Evolutionary conservation across 2,113 vertebrate species (phyloP).

Genomic region (Ochotona curzoniae): DNA sequence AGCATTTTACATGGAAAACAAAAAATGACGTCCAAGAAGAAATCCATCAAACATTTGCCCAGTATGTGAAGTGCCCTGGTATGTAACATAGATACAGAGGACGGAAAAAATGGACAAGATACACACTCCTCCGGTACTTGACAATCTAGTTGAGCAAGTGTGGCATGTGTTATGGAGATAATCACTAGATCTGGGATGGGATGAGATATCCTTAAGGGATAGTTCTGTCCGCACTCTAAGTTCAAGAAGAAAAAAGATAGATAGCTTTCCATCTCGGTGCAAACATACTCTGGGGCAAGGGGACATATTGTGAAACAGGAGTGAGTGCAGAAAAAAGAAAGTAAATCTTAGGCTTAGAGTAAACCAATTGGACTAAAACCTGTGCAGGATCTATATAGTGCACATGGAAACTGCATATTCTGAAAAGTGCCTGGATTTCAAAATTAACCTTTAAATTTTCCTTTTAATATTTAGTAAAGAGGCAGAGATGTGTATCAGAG

Average conservation of each 20-base stretch:
- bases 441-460: too few species aligned
- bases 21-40: not conserved
- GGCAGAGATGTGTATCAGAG: too few species aligned
- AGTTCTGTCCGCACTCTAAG: not conserved
- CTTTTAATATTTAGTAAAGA: too few species aligned
- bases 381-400: too few species aligned
- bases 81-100: not conserved
- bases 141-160: not conserved
- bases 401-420: too few species aligned
- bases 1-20: not conserved
- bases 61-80: not conserved
- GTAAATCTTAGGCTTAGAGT: not conserved
- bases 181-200: not conserved
- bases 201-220: not conserved
- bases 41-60: not conserved
- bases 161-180: not conserved
- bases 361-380: not conserved
- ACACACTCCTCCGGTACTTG: not conserved
- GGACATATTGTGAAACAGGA: not conserved
- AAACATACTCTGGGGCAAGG: not conserved
- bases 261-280: not conserved
- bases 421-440: too few species aligned
- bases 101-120: not conserved
- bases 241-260: not conserved
- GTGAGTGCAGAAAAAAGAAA: not conserved